Conservation (phyloP, 1,140 invertebrate genomes). For the Coelopa frigida region DNA sequence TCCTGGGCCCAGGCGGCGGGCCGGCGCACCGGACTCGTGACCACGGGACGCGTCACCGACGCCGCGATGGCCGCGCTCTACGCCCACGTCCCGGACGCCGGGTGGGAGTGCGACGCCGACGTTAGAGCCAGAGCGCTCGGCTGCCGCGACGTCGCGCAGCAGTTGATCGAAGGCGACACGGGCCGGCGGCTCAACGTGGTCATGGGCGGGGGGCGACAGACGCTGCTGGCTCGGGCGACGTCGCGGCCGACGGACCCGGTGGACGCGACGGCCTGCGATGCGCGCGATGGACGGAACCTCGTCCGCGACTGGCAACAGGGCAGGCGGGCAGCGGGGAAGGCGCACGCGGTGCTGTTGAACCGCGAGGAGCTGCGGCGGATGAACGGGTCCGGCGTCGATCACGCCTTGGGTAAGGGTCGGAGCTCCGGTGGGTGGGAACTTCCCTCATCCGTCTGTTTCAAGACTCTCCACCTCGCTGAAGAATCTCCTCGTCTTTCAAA, state of each 20-base stretch:
- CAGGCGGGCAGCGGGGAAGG: conserved; percentile 11
- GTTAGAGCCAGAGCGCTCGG: no score
- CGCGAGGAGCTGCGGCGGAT: conserved; percentile 20
- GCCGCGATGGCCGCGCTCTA: conserved; percentile 22
- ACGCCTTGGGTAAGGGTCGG: conserved; percentile 29
- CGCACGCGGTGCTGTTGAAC: conserved; percentile 11
- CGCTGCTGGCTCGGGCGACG: conserved; percentile 20
- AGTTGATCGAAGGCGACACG: conserved; percentile 19
- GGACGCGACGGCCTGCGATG: conserved; percentile 22
- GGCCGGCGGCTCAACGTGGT: conserved; percentile 24
- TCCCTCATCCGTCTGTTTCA: no score
- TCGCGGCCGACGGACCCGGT: conserved; percentile 14
- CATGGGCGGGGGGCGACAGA: conserved; percentile 31
- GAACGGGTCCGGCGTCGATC: conserved; percentile 23
- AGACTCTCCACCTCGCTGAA: no score
- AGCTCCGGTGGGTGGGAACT: no score
- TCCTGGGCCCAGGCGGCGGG: conserved; percentile 25
- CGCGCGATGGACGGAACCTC: conserved; percentile 25
- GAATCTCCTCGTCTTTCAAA: no score
- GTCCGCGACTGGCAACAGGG: conserved; percentile 24
- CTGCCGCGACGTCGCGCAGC: conserved; percentile 25
- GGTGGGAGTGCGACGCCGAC: conserved; percentile 27
- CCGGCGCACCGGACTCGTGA: conserved; percentile 30
- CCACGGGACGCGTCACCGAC: conserved; percentile 25
- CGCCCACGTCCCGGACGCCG: conserved; percentile 7